Evolutionary conservation across 2,888 invertebrate species (phyloP).

Genomic region (Cephus runcator): DNA sequence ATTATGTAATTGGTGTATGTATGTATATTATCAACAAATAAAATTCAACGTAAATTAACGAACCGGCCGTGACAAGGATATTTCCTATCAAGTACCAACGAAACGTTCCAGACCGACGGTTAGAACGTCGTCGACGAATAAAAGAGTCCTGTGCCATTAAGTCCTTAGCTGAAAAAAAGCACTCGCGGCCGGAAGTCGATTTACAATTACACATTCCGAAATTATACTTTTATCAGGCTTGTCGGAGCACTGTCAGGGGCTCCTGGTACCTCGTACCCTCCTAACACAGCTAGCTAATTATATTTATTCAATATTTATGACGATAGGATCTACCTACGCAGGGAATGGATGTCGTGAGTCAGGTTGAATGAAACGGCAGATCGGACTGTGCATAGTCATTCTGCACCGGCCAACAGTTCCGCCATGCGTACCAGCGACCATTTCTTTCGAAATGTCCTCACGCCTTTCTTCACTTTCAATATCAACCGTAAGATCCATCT

Average conservation of each 20-base stretch:
- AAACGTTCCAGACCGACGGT: background rate
- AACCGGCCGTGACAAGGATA: background rate
- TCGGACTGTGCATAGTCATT: constrained; percentile 48
- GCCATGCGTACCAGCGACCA: constrained; percentile 13
- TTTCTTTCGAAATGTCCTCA: constrained; percentile 1
- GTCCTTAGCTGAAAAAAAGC: background rate
- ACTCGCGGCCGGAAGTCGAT: background rate
- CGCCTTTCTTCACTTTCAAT: constrained; percentile 1
- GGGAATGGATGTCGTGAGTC: constrained; percentile 43
- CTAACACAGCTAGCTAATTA: constrained; percentile 47
- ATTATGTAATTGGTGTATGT: background rate
- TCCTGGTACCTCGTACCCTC: constrained; percentile 19
- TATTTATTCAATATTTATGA: constrained; percentile 54
- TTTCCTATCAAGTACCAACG: background rate
- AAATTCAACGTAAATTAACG: background rate
- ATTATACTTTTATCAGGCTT: background rate
- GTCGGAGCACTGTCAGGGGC: background rate
- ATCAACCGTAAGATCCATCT: background rate
- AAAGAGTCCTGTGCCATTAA: background rate
- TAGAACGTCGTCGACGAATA: background rate
- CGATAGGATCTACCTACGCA: constrained; percentile 44
- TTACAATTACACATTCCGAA: constrained; percentile 1
- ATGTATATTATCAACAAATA: too few relatives aligned
- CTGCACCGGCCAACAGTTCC: constrained; percentile 28
- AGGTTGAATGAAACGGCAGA: constrained; percentile 51